A percentile compares a stretch with the other conserved stretches of the same genome.
phyloP scores from a whole-genome alignment of 2,113 vertebrate species.

The Plectropomus leopardus region DNA sequence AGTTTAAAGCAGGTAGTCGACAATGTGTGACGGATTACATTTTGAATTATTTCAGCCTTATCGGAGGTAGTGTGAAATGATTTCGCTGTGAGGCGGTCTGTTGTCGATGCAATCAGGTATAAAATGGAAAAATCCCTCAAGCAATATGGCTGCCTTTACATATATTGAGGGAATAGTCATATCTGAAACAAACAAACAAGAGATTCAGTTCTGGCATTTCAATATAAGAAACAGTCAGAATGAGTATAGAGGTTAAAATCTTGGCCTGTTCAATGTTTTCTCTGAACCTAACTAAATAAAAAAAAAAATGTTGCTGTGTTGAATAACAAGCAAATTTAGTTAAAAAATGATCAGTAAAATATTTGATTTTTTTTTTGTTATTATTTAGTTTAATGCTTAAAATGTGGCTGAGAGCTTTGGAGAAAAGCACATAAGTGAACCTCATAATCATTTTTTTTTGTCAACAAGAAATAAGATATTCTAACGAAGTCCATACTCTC shows the following conservation, averaged over 20 bases:
- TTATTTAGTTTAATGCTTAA: not conserved
- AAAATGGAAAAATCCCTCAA: constrained; percentile 9
- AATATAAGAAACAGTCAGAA: not conserved
- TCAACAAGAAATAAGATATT: too few relatives aligned
- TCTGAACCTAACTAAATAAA: too few relatives aligned
- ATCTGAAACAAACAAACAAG: not conserved
- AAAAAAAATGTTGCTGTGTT: too few relatives aligned
- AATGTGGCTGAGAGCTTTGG: not conserved
- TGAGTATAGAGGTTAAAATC: not conserved
- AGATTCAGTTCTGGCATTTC: not conserved
- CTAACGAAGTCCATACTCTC: not conserved
- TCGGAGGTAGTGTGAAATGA: constrained; percentile 26
- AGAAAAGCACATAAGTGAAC: not conserved
- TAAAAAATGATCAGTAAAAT: too few relatives aligned
- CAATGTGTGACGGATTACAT: constrained; percentile 64
- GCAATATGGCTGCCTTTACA: constrained; percentile 10
- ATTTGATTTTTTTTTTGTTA: too few relatives aligned
- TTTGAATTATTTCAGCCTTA: constrained; percentile 36
- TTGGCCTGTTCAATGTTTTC: not conserved
- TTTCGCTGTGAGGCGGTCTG: not conserved
- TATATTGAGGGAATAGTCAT: not conserved
- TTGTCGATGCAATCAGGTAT: constrained; percentile 38
- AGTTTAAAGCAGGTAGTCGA: constrained; percentile 44
- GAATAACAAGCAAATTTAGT: too few relatives aligned
- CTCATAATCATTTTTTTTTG: too few relatives aligned